These are phyloP conservation scores for Ametastegia equiseti DNA, from an alignment of 2,888 invertebrate species.

Conservation along the genomic window DNA sequence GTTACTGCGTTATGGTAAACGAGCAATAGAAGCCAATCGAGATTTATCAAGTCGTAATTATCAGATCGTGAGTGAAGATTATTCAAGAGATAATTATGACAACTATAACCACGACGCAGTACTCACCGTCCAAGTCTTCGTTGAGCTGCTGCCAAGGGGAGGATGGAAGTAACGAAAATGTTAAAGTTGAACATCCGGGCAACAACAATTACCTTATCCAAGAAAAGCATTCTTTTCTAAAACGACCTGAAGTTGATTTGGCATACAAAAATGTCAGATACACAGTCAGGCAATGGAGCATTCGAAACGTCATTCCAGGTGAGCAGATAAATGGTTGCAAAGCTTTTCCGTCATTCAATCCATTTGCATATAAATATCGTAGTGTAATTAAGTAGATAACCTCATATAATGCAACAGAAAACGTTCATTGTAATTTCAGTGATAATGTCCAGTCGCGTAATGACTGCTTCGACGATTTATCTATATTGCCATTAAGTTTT, in stretches of 20 bases:
- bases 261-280: conserved; percentile 84
- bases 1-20: no score
- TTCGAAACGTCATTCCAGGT: conserved; percentile 81
- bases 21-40: neutral
- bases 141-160: conserved; percentile 72
- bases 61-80: neutral
- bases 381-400: neutral
- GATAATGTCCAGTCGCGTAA: neutral
- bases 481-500: neutral
- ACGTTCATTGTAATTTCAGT: neutral
- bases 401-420: neutral
- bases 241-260: conserved; percentile 82
- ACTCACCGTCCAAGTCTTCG: conserved; percentile 70
- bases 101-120: conserved; percentile 61
- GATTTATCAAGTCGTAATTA: neutral
- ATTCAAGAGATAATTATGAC: conserved; percentile 57
- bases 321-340: conserved; percentile 66
- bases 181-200: conserved; percentile 58
- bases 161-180: conserved; percentile 64
- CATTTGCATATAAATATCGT: neutral
- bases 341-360: neutral
- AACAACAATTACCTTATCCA: conserved; percentile 68
- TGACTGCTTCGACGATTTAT: neutral
- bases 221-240: conserved; percentile 76
- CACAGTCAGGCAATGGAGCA: conserved; percentile 79